A percentile compares a stretch with the other conserved stretches of the same genome.
Evolutionary conservation across 2,888 invertebrate genomes (phyloP).

Genomic region (Ecliptopera silaceata): DNA sequence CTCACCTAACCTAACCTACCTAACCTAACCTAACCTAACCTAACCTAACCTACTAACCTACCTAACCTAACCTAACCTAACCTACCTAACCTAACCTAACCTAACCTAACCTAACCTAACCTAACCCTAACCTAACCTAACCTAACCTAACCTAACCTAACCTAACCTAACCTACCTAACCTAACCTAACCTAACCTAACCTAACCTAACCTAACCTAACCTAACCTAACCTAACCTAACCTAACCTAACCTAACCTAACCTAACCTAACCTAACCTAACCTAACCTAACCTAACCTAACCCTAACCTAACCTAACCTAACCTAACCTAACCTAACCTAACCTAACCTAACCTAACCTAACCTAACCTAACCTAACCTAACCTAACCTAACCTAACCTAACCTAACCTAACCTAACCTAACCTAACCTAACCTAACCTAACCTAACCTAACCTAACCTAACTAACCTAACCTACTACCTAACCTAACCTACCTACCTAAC

Average conservation of each 20-base stretch:
- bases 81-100: conserved; percentile 10
- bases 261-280: conserved; percentile 15
- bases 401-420: conserved; percentile 18
- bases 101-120: conserved; percentile 10
- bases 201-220: conserved; percentile 11
- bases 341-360: conserved; percentile 17
- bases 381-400: conserved; percentile 16
- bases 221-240: conserved; percentile 12
- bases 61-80: conserved; percentile 10
- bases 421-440: conserved; percentile 17
- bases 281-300: conserved; percentile 18
- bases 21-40: conserved; percentile 6
- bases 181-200: conserved; percentile 10
- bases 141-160: conserved; percentile 10
- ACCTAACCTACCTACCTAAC: conserved; percentile 15
- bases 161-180: conserved; percentile 9
- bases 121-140: conserved; percentile 10
- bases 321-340: conserved; percentile 18
- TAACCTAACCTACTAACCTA: conserved; percentile 10
- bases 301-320: conserved; percentile 17
- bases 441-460: conserved; percentile 16
- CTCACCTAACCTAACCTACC: conserved; percentile 3
- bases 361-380: conserved; percentile 18
- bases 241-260: conserved; percentile 15
- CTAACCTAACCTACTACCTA: too few species aligned